Base-by-base conservation (phyloP, 2,113 vertebrate species). In the Calyptommatus sinebrachiatus region DNA sequence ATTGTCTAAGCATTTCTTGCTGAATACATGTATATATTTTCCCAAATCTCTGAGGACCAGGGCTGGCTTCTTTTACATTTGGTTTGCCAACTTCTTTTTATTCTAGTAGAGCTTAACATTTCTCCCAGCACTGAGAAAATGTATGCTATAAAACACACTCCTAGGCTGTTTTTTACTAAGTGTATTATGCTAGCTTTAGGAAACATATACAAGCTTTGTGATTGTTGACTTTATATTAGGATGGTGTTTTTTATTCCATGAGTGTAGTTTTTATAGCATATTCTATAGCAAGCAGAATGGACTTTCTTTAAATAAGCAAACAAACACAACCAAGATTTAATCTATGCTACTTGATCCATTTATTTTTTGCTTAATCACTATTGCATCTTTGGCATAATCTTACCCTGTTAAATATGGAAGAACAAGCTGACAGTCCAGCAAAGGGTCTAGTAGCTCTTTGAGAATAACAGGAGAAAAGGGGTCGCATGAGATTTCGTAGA, bases 251-350 rank as follows among this genome's bases (percentile, higher is more conserved):
- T 65, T 76, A 82, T 82, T 75, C 79, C 48, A 87, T 82, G 86
- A 88, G 85, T 79, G 80, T 77, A 89, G n/a, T 88, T 88, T 86
- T 89, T 78, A 84, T 92, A 88, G 89, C 81, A 87, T 84, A 81
- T 89, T 90, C 67, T 0, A 3, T 72, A 26, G 83, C 83, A 88
- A 57, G n/a, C 26, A 83, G 84, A 91, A 88, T 86, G 75, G 29
- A n/a, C 2, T 71, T 60, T 21, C 16, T 57, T 18, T 18, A 14
- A 57, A 14, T 18, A 57, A 57, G 14, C 53, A 57, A 41, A 65
- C 63, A 92, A 86, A 84, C 80, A 79, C 82, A 74, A 72, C 82
- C 46, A 48, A 80, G 76, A 67, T 90, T 57, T 57, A 18, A 18
- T 57, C 53, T 57, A 18, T 57, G 14, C 18, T 57, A 18, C 14